Percentiles rank a stretch among this genome's conserved stretches.
Conservation (phyloP, 2,113 vertebrate species). For the Rhynchopsitta pachyrhyncha region DNA sequence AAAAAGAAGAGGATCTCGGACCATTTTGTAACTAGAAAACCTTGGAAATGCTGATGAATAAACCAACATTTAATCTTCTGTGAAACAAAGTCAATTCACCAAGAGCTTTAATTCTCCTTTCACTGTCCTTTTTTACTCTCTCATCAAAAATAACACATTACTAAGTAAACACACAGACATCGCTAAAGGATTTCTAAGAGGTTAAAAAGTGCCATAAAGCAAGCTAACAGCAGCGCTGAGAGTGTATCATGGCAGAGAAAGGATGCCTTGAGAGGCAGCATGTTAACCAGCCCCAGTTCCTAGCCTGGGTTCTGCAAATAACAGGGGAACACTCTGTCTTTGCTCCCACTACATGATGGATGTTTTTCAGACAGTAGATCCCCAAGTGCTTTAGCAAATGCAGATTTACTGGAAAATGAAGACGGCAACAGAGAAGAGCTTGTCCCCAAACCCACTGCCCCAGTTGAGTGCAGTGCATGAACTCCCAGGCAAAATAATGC, state of each 20-base stretch:
- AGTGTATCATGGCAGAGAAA: neutral
- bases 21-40: neutral
- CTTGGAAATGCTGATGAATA: neutral
- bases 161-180: neutral
- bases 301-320: neutral
- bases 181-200: neutral
- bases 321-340: neutral
- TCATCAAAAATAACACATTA: neutral
- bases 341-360: neutral
- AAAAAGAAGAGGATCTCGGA: neutral
- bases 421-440: neutral
- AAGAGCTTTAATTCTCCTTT: neutral
- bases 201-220: neutral
- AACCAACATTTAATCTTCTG: neutral
- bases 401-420: neutral
- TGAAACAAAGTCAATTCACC: neutral
- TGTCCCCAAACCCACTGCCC: neutral
- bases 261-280: neutral
- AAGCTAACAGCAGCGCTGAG: neutral
- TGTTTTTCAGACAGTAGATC: neutral
- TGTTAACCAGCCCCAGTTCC: neutral
- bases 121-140: neutral
- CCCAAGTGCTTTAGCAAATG: neutral
- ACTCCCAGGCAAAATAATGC: fast-evolving
- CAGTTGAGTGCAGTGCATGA: fast-evolving